Evolutionary conservation across 1,140 invertebrate genomes (phyloP), one percentile per base, ranked within the genome.

Genomic region (Bombus confusus): DNA sequence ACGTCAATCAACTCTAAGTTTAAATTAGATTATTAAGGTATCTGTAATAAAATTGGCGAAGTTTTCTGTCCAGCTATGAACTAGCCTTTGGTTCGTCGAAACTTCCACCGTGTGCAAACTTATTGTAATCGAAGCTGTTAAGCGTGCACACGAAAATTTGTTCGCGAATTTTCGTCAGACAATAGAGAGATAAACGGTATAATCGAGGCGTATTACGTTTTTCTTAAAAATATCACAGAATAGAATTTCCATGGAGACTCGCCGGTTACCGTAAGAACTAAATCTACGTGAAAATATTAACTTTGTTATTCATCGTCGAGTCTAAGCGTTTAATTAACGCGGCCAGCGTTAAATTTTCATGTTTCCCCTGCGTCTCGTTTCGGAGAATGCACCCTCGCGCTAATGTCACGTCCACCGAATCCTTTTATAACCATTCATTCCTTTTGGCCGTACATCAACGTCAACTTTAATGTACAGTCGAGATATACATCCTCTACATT

Each of bases 11-110:
- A 15, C 6, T 37, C 3, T 34, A 78, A 83, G 34, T 83, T 83
- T 83, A 83, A 78, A 83, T 83, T 83, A 78, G 37, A 71, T 83
- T 83, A 83, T 78, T 59, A 83, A 78, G 64, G 82, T 57, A 59
- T 72, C 76, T 28, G 28, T 41, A 79, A 79, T 79, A 37, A 84
- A 84, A 84, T 71, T 62, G 22, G 31, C 31, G 15, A 79, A 71
- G 4, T 57, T 75, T 37, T 43, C 37, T 57, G 47, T 39, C 66
- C 52, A 31, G 22, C 22, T 37, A 41, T 6, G 15, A 37, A 64
- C 9, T 62, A 43, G 77, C 22, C 10, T 43, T 43, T 79, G 41
- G 39, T 66, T 28, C 22, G 4, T 13, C 28, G 9, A 31, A 83
- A 47, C 31, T 28, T 57, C 15, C 1, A 9, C 41, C 34, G 12